Conservation (phyloP, 1,140 invertebrate genomes). For the Uloborus diversus region DNA sequence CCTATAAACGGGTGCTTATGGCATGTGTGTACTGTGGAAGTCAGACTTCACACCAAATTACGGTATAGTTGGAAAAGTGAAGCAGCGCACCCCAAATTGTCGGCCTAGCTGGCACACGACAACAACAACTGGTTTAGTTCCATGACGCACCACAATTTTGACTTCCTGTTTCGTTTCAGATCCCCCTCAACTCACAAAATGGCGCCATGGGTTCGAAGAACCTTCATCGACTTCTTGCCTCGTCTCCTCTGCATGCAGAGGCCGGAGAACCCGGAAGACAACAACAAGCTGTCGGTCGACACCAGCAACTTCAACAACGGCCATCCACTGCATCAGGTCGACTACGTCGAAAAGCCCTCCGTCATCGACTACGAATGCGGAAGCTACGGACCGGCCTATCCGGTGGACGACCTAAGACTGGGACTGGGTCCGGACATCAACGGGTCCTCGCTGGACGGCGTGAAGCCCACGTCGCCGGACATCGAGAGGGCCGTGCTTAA, state of each 20-base stretch:
- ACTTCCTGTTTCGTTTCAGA: not conserved
- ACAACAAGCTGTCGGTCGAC: not conserved
- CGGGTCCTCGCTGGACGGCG: slow-evolving; percentile 22
- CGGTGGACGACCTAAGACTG: not conserved
- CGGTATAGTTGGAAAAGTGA: no score
- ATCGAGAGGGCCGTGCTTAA: slow-evolving; percentile 90
- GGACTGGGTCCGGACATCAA: slow-evolving; percentile 18
- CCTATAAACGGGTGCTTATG: no score
- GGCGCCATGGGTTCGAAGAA: not conserved
- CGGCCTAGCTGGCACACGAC: no score
- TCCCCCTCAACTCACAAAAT: not conserved
- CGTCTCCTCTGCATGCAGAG: slow-evolving; percentile 79
- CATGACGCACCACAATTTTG: not conserved
- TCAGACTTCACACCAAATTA: no score
- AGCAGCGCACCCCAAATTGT: no score
- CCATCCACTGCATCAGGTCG: not conserved
- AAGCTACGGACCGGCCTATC: slow-evolving; percentile 7
- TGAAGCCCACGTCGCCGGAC: slow-evolving; percentile 75
- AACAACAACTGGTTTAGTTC: not conserved
- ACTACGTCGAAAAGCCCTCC: slow-evolving; percentile 8
- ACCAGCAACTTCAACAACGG: not conserved
- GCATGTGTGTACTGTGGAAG: no score
- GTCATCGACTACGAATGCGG: slow-evolving; percentile 43
- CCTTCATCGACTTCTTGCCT: slow-evolving; percentile 71
- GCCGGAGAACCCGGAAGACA: slow-evolving; percentile 46